These are phyloP conservation scores for Pachymerium ferrugineum DNA, from an alignment of 2,888 invertebrate genomes.

Conservation along the genomic window DNA sequence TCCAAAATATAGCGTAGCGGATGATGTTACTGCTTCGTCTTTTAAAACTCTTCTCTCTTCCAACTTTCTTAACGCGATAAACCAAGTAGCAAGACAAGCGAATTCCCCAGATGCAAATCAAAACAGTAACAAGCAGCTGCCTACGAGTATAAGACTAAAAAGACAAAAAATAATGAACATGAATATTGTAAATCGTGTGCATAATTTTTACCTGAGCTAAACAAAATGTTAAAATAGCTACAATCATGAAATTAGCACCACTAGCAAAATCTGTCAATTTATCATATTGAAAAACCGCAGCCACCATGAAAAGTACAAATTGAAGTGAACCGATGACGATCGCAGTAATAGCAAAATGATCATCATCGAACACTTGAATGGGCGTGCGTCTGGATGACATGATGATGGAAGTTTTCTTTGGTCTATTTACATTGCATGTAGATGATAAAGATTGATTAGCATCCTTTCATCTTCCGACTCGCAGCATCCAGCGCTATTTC, in stretches of 20 bases:
- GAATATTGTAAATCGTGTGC: no score
- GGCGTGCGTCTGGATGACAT: neutral
- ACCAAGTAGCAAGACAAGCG: constrained; percentile 79
- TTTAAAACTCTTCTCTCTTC: constrained; percentile 84
- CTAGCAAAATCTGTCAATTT: constrained; percentile 91
- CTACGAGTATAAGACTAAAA: constrained; percentile 67
- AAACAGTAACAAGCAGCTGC: constrained; percentile 80
- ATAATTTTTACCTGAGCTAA: constrained; percentile 60
- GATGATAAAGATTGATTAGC: neutral
- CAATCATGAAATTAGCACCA: constrained; percentile 84
- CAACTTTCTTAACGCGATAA: constrained; percentile 84
- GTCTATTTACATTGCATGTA: neutral
- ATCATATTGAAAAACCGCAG: constrained; percentile 78
- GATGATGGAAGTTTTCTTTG: neutral
- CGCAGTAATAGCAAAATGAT: constrained; percentile 79
- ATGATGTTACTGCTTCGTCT: constrained; percentile 79
- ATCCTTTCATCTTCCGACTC: no score
- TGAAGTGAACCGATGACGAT: constrained; percentile 80
- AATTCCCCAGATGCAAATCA: constrained; percentile 81
- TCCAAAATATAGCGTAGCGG: constrained; percentile 87
- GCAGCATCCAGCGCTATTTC: neutral
- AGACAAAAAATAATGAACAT: neutral
- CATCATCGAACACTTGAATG: constrained; percentile 57
- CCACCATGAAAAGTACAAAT: constrained; percentile 78
- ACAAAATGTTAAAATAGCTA: constrained; percentile 80